Conservation (phyloP, 2,797 vertebrate genomes). For the Sciurus vulgaris region DNA sequence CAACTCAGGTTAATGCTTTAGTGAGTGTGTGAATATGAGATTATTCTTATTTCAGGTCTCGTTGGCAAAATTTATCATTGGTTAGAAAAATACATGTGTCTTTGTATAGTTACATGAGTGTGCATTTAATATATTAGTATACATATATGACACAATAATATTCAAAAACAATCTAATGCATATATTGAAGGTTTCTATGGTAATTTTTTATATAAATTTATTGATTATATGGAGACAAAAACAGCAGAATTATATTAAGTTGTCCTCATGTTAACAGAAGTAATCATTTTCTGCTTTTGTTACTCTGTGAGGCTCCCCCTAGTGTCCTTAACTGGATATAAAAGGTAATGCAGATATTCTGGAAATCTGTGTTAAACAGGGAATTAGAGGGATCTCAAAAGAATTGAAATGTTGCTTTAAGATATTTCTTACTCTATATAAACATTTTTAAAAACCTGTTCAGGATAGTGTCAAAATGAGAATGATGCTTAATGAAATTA, state of each 20-base stretch:
- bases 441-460: not conserved
- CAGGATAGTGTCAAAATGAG: not conserved
- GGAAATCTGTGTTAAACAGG: not conserved
- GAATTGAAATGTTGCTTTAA: not conserved
- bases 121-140: not conserved
- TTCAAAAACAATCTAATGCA: not conserved
- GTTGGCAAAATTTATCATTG: not conserved
- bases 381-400: not conserved
- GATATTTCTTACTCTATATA: not conserved
- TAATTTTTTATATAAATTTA: not conserved
- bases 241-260: not conserved
- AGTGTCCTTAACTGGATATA: slow-evolving; percentile 36
- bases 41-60: not conserved
- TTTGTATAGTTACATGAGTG: not conserved
- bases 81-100: not conserved
- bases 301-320: slow-evolving; percentile 58
- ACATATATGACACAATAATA: not conserved
- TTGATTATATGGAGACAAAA: not conserved
- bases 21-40: not conserved
- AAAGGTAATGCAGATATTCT: not conserved
- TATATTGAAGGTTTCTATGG: not conserved
- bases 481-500: not conserved
- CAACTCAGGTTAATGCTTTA: not conserved
- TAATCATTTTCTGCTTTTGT: not conserved
- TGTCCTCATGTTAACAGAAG: not conserved